A percentile compares a stretch with the other conserved stretches of the same genome.
phyloP scores from a whole-genome alignment of 2,113 vertebrate genomes.

The Odocoileus virginianus region DNA sequence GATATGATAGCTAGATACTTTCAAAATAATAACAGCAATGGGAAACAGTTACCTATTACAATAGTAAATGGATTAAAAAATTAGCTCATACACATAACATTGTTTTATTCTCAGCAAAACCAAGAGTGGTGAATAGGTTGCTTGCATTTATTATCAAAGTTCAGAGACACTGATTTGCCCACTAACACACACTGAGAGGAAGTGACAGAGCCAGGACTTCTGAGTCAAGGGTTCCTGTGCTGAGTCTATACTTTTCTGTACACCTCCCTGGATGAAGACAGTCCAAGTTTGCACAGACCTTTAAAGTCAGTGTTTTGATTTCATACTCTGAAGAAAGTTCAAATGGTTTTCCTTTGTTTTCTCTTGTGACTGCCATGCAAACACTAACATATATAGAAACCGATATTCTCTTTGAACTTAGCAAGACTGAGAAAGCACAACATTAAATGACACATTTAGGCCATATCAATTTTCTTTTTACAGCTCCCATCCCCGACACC shows the following conservation, averaged over 20 bases:
- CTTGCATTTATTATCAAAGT: not conserved
- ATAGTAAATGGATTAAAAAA: not conserved
- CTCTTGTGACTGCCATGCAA: not conserved
- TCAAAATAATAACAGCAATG: not conserved
- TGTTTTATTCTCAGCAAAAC: conserved; percentile 24
- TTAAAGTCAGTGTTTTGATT: conserved; percentile 35
- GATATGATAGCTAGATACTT: not conserved
- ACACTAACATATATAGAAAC: conserved; percentile 7
- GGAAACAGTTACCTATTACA: not conserved
- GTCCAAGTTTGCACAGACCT: not conserved
- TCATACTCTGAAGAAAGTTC: conserved; percentile 37
- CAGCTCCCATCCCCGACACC: not conserved
- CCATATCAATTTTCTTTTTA: not conserved
- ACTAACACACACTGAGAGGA: not conserved
- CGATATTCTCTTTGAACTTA: conserved; percentile 57
- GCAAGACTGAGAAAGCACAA: conserved; percentile 45
- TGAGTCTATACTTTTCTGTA: not conserved
- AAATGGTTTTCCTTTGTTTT: conserved; percentile 37
- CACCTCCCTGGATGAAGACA: not conserved
- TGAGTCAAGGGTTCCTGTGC: not conserved
- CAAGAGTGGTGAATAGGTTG: not conserved
- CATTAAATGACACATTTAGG: not conserved
- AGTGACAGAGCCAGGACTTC: not conserved
- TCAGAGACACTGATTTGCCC: not conserved
- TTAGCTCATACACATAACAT: not conserved